A percentile compares a stretch with the other conserved stretches of the same genome.
Evolutionary conservation across 2,113 vertebrate species (phyloP).

Genomic region (Heterochromis multidens): DNA sequence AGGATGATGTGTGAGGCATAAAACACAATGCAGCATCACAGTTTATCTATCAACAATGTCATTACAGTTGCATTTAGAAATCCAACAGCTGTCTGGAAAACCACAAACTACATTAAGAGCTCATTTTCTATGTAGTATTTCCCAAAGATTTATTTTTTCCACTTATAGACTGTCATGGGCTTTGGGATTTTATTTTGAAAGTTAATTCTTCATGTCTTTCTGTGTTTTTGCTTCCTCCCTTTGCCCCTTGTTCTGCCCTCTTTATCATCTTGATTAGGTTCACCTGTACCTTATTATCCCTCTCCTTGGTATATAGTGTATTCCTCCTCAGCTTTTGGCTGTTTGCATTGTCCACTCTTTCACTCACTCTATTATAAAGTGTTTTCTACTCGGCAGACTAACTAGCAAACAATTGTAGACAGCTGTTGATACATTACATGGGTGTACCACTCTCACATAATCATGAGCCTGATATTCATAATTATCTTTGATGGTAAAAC

Average conservation of each 20-base stretch:
- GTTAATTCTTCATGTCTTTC: not conserved
- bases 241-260: not conserved
- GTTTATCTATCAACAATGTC: not conserved
- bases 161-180: not conserved
- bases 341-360: not conserved
- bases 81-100: not conserved
- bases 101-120: not conserved
- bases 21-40: fast-evolving
- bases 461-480: not conserved
- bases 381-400: not conserved
- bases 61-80: not conserved
- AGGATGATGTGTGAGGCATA: not conserved
- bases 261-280: not conserved
- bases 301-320: not conserved
- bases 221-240: not conserved
- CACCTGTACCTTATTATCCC: fast-evolving
- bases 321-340: not conserved
- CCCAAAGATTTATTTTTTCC: not conserved
- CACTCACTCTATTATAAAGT: not conserved
- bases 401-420: not conserved
- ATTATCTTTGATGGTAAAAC: not conserved
- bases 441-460: not conserved
- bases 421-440: not conserved
- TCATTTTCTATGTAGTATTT: not conserved
- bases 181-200: not conserved